These are phyloP conservation scores for Lithobates sylvaticus DNA, from an alignment of 2,797 vertebrate species.

Conservation along the genomic window DNA sequence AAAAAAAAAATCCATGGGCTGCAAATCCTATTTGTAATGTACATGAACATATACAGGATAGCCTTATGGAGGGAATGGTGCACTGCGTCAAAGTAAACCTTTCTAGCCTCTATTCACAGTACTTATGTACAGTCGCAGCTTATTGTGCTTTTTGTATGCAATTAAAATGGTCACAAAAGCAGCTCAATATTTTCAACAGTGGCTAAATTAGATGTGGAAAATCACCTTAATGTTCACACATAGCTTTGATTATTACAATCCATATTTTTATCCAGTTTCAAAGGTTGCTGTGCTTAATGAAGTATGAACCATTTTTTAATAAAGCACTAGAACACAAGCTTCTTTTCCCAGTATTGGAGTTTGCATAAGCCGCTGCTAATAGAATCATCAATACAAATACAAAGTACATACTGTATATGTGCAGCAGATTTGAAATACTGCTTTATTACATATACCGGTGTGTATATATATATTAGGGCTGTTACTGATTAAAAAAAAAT, in stretches of 20 bases:
- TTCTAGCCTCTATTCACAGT: neutral
- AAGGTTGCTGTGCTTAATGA: constrained; percentile 57
- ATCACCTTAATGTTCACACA: constrained; percentile 57
- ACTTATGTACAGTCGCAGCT: constrained; percentile 37
- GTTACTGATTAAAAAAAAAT: too few species aligned
- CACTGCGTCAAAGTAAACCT: constrained; percentile 44
- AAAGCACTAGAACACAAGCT: constrained; percentile 36
- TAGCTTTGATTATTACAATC: constrained; percentile 57
- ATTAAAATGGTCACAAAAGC: constrained; percentile 43
- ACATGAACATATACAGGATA: neutral
- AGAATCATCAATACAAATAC: constrained; percentile 24
- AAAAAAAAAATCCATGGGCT: neutral
- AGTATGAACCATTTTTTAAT: constrained; percentile 44
- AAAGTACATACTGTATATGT: neutral
- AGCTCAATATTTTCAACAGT: constrained; percentile 33
- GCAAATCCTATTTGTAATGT: neutral
- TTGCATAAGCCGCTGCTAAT: constrained; percentile 32
- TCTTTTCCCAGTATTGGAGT: constrained; percentile 17
- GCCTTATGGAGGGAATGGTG: constrained; percentile 18
- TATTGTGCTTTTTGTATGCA: constrained; percentile 25
- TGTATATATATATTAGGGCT: too few species aligned
- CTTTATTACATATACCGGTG: too few species aligned
- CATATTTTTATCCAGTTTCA: constrained; percentile 59
- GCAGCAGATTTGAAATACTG: neutral
- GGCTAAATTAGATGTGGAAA: constrained; percentile 53